These are phyloP conservation scores for Diplazon laetatorius DNA, from an alignment of 2,888 invertebrate species.

Conservation along the genomic window DNA sequence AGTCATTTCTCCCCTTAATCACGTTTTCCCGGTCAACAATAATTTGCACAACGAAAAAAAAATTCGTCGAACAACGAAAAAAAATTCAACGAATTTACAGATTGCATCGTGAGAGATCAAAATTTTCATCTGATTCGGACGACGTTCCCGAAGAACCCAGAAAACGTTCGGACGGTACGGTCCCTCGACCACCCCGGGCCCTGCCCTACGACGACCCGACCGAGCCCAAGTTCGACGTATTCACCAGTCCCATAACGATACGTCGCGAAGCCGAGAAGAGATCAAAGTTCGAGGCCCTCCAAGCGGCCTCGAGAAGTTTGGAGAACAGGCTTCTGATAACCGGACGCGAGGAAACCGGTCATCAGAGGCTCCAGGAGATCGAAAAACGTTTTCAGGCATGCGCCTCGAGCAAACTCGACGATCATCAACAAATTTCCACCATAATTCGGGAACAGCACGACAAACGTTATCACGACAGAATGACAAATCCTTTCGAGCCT, in stretches of 20 bases:
- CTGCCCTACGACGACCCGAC: constrained; percentile 64
- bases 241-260: constrained; percentile 62
- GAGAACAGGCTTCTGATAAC: constrained; percentile 71
- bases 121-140: constrained; percentile 50
- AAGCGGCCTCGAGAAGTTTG: constrained; percentile 75
- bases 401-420: constrained; percentile 67
- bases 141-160: constrained; percentile 34
- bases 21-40: too few species aligned
- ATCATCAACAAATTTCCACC: constrained; percentile 63
- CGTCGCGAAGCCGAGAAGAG: constrained; percentile 69
- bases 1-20: too few species aligned
- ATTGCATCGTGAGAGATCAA: constrained; percentile 56
- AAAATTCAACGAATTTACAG: constrained; percentile 9
- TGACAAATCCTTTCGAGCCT: constrained; percentile 51
- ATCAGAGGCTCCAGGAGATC: constrained; percentile 66
- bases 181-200: constrained; percentile 70
- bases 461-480: constrained; percentile 56
- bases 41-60: background rate
- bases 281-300: constrained; percentile 77
- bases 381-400: constrained; percentile 68
- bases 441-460: constrained; percentile 52
- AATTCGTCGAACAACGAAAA: background rate
- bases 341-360: constrained; percentile 68
- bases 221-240: constrained; percentile 61
- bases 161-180: constrained; percentile 51